These are phyloP conservation scores for Merodon equestris DNA, from an alignment of 2,888 invertebrate species.

Conservation along the genomic window DNA sequence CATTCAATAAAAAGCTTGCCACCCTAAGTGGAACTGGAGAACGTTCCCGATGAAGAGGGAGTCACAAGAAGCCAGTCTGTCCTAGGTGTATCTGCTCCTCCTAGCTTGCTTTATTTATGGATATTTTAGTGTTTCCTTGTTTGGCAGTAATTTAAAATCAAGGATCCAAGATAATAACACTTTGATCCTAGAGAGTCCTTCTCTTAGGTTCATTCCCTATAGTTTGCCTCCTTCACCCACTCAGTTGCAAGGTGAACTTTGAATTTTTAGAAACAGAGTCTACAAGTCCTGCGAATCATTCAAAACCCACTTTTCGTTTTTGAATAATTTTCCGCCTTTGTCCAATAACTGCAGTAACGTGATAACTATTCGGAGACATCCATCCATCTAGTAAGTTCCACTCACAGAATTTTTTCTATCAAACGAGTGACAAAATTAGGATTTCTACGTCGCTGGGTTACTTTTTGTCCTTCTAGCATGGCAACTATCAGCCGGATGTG, in stretches of 20 bases:
- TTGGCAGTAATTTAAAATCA: conserved; percentile 48
- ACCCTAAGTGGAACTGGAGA: background rate
- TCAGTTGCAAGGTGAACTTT: conserved; percentile 6
- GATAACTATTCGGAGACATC: conserved; percentile 16
- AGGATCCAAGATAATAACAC: conserved; percentile 48
- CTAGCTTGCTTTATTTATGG: conserved; percentile 21
- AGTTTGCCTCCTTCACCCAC: background rate
- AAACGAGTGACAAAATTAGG: too few relatives aligned
- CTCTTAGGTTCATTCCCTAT: background rate
- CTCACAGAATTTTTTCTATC: too few relatives aligned
- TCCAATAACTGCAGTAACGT: conserved; percentile 20
- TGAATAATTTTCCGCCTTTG: conserved; percentile 50
- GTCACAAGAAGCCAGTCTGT: too few relatives aligned
- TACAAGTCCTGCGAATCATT: conserved; percentile 18
- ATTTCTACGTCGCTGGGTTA: conserved; percentile 21
- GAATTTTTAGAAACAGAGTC: conserved; percentile 35
- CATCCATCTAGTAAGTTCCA: too few relatives aligned
- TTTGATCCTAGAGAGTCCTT: background rate
- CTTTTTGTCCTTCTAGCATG: conserved; percentile 17
- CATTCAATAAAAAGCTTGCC: conserved; percentile 8
- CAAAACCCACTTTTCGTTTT: conserved; percentile 7
- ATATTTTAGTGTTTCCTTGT: conserved; percentile 37
- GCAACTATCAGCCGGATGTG: too few relatives aligned
- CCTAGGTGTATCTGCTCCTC: background rate
- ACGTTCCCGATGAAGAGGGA: background rate